phyloP scores from a whole-genome alignment of 2,113 vertebrate genomes.

The Oreochromis tanganicae region DNA sequence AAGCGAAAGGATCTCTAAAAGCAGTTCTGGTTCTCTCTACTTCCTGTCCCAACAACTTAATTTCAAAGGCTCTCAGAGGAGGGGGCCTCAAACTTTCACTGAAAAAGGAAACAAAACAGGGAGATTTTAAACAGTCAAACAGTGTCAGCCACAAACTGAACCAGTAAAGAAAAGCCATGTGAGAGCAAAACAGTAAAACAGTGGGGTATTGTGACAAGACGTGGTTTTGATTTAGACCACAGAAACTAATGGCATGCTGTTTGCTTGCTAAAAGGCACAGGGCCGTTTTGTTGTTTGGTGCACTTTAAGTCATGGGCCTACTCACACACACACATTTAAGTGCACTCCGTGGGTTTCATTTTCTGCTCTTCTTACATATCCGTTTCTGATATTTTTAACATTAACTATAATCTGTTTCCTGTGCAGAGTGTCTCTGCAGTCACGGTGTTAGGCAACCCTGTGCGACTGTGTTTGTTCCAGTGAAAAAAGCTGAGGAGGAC shows the following conservation, averaged over 20 bases:
- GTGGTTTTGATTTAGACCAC: slow-evolving; percentile 39
- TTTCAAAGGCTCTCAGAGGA: slow-evolving; percentile 9
- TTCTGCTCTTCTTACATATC: not conserved
- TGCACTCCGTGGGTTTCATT: not conserved
- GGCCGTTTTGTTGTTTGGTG: not conserved
- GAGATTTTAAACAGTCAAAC: slow-evolving; percentile 10
- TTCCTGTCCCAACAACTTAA: not conserved
- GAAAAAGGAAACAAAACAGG: not conserved
- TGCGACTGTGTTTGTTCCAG: not conserved
- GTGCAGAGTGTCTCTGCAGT: not conserved
- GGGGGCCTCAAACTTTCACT: not conserved
- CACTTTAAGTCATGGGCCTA: not conserved
- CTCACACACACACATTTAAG: not conserved
- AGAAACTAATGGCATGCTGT: slow-evolving; percentile 32
- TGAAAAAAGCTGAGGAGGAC: not conserved
- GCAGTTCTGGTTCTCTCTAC: not conserved
- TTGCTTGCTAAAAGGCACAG: slow-evolving; percentile 24
- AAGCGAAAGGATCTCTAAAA: not conserved
- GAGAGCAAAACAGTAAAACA: slow-evolving; percentile 5
- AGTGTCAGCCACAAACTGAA: slow-evolving; percentile 14
- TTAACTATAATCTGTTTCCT: not conserved
- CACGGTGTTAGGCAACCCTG: not conserved
- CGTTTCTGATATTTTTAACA: not conserved
- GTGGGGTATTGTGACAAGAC: slow-evolving; percentile 32
- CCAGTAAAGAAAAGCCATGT: slow-evolving; percentile 4